Evolutionary conservation across 2,888 invertebrate genomes (phyloP), one percentile per base, ranked within the genome.

Genomic region (Sceliomorpha sp.): DNA sequence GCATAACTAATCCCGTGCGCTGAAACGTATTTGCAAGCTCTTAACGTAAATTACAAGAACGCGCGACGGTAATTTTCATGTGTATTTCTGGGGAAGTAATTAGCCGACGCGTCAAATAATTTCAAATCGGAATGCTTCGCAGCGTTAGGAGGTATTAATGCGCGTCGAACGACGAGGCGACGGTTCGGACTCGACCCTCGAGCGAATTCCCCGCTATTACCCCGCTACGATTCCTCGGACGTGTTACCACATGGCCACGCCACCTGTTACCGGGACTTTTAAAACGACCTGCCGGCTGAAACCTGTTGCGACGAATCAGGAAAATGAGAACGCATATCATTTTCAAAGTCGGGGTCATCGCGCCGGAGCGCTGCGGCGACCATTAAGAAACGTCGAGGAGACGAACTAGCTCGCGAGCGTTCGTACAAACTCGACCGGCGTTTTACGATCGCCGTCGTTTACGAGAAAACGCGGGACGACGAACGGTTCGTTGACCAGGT

Each of bases 321-420:
- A 55, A 63, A 63, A 55, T 63, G 70, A 60, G 71, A 68, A 60
- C 62, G 70, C 63, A 70, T 70, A 72, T 72, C 70, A 70, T 73
- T 75, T 66, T 72, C 72, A 75, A 71, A 72, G 73, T 73, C 74
- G 71, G 71, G 71, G 70, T 67, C 74, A 56, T 50, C 68, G 50
- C 44, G 67, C 67, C 60, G 55, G 55, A 42, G 39, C 67, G 55
- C 55, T 50, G 55, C 60, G 51, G 40, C 32, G 51, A 51, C 51
- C 58, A 64, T 64, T 64, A 64, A 44, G 64, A 64, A 64, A 64
- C 56, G 51, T 56, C 64, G 40, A 56, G 37, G 58, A 58, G 40
- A 51, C 58, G 39, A 34, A 45, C 58, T 51, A 53, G 58, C 51
- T 58, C 26, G 56, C 15, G 62, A 53, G 62, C 45, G 27, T 47